Percentiles rank a stretch among this genome's conserved stretches.
Conservation (phyloP, 2,797 vertebrate genomes). For the Enteromius radiatus region DNA sequence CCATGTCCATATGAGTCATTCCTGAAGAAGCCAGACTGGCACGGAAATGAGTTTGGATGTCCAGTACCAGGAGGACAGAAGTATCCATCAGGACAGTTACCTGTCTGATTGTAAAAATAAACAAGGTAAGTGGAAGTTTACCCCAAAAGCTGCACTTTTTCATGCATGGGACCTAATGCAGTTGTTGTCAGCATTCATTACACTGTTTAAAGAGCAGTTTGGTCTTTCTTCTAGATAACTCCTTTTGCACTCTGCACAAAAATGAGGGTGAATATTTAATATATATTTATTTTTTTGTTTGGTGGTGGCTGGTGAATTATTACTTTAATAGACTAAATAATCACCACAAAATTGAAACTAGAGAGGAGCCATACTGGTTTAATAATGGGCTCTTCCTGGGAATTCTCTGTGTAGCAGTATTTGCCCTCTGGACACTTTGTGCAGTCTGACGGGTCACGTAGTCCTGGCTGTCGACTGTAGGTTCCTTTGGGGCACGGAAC, state of each 20-base stretch:
- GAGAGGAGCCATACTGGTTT: slow-evolving; percentile 75
- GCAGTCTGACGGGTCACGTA: slow-evolving; percentile 80
- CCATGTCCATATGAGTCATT: slow-evolving; percentile 75
- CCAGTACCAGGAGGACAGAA: slow-evolving; percentile 85
- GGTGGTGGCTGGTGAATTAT: background rate
- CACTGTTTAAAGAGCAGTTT: background rate
- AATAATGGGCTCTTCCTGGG: slow-evolving; percentile 77
- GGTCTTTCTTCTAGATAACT: background rate
- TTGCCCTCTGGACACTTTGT: slow-evolving; percentile 80
- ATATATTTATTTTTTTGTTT: background rate
- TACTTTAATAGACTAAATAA: background rate
- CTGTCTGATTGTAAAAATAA: slow-evolving; percentile 76
- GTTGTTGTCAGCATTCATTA: background rate
- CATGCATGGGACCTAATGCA: background rate
- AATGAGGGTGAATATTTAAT: background rate
- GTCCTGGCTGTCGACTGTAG: slow-evolving; percentile 78
- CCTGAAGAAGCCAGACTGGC: slow-evolving; percentile 81
- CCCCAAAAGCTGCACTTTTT: background rate
- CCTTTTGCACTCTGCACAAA: background rate
- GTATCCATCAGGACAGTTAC: slow-evolving; percentile 84
- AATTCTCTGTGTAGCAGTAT: slow-evolving; percentile 81
- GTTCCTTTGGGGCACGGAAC: slow-evolving; percentile 88
- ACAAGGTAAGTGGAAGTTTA: background rate
- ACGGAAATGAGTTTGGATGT: slow-evolving; percentile 82
- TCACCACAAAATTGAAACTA: background rate